A percentile compares a stretch with the other conserved stretches of the same genome.
phyloP scores from a whole-genome alignment of 2,797 vertebrate genomes.

The Parambassis ranga region DNA sequence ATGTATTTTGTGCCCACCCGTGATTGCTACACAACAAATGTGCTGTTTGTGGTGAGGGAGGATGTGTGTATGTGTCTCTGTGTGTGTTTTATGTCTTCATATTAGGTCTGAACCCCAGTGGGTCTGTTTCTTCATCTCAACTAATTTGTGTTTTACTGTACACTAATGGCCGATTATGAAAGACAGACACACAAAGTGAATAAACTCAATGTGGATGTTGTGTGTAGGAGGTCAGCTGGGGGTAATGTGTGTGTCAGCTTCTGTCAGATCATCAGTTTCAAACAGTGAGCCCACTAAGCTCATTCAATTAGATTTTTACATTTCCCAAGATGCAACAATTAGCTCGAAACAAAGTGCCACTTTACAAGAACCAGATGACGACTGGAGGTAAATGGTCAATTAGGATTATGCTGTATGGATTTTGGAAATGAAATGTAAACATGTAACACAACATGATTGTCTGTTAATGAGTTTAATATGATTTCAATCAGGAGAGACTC shows the following conservation, averaged over 20 bases:
- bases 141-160: conserved; percentile 65
- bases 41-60: too few relatives aligned
- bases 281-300: conserved; percentile 28
- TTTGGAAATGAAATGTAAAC: conserved; percentile 24
- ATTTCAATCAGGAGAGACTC: too few relatives aligned
- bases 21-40: too few relatives aligned
- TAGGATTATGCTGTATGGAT: conserved; percentile 1
- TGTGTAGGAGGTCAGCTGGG: background rate
- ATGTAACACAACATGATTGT: background rate
- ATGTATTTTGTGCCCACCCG: too few relatives aligned
- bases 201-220: conserved; percentile 4
- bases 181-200: conserved; percentile 6
- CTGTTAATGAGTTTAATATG: background rate
- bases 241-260: conserved; percentile 9
- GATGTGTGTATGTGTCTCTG: background rate
- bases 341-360: conserved; percentile 27
- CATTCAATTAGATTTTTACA: conserved; percentile 48
- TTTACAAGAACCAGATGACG: conserved; percentile 22
- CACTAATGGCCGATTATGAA: conserved; percentile 46
- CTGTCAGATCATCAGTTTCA: conserved; percentile 37
- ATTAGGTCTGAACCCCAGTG: conserved; percentile 56
- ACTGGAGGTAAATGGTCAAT: conserved; percentile 20
- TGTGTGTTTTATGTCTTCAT: conserved; percentile 52
- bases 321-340: conserved; percentile 52
- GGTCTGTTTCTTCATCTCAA: conserved; percentile 66